Evolutionary conservation across 1,140 invertebrate species (phyloP).

Genomic region (Panulirus ornatus): DNA sequence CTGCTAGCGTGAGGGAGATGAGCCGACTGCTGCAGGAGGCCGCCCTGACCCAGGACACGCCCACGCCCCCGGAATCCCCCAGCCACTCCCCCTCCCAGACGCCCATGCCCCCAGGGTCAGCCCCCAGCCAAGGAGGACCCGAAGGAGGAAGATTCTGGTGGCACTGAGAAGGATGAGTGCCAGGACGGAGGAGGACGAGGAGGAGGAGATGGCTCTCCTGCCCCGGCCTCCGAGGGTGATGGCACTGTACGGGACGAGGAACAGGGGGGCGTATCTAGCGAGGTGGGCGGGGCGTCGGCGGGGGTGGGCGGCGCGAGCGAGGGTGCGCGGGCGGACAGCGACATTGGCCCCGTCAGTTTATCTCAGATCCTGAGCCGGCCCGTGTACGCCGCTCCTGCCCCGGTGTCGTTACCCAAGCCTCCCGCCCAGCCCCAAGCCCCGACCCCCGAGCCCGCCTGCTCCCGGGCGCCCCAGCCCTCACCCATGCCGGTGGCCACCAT

Average conservation of each 20-base stretch:
- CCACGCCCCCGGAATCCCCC: slow-evolving; percentile 66
- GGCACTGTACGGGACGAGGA: not conserved
- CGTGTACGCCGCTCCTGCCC: slow-evolving; percentile 57
- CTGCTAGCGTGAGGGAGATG: slow-evolving; percentile 66
- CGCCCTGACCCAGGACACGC: slow-evolving; percentile 35
- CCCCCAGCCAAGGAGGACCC: slow-evolving; percentile 23
- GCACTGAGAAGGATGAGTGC: slow-evolving; percentile 75
- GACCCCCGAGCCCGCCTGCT: slow-evolving; percentile 23
- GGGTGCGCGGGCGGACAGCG: slow-evolving; percentile 51
- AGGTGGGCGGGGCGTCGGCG: slow-evolving; percentile 47
- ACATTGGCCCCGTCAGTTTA: slow-evolving; percentile 75
- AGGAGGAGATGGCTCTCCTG: not conserved
- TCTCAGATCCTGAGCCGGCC: slow-evolving; percentile 76
- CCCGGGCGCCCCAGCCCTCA: slow-evolving; percentile 55
- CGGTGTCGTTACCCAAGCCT: slow-evolving; percentile 20
- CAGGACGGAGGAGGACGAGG: not conserved
- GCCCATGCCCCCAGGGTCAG: slow-evolving; percentile 16
- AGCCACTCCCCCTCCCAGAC: slow-evolving; percentile 73
- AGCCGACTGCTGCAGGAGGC: slow-evolving; percentile 67
- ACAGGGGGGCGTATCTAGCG: slow-evolving; percentile 15
- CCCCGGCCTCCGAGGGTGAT: not conserved
- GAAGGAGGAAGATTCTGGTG: no score
- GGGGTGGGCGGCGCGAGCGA: slow-evolving; percentile 45
- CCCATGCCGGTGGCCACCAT: slow-evolving; percentile 74
- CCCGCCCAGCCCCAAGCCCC: slow-evolving; percentile 33